A percentile compares a stretch with the other conserved stretches of the same genome.
phyloP scores from a whole-genome alignment of 2,797 vertebrate species.

The Amblyopsis hoosieri region DNA sequence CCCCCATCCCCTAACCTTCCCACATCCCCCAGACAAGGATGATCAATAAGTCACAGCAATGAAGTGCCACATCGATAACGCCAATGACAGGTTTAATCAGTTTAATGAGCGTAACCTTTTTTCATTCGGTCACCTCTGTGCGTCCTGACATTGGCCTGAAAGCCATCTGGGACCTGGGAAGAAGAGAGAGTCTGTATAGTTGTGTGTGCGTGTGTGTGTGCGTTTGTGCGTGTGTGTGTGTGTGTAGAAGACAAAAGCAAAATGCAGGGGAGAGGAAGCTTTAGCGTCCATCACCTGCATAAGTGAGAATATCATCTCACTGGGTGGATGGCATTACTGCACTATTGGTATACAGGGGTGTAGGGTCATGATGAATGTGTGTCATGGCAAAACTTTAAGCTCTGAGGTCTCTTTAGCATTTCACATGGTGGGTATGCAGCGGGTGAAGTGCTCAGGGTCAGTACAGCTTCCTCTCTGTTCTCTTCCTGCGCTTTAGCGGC shows the following conservation, averaged over 20 bases:
- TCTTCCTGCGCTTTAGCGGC: slow-evolving; percentile 7
- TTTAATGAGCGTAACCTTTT: slow-evolving; percentile 82
- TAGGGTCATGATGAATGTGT: slow-evolving; percentile 69
- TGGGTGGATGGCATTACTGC: slow-evolving; percentile 48
- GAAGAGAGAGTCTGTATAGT: neutral
- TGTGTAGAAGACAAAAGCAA: slow-evolving; percentile 18
- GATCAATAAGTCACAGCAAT: slow-evolving; percentile 81
- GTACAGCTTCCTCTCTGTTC: slow-evolving; percentile 49
- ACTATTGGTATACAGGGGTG: slow-evolving; percentile 55
- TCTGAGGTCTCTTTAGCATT: slow-evolving; percentile 66
- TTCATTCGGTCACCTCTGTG: slow-evolving; percentile 65
- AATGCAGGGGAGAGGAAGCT: slow-evolving; percentile 32
- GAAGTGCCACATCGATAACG: slow-evolving; percentile 81
- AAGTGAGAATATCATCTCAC: slow-evolving; percentile 44
- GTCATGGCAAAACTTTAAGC: slow-evolving; percentile 60
- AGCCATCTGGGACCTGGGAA: slow-evolving; percentile 37
- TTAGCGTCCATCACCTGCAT: slow-evolving; percentile 50
- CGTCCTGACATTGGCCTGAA: slow-evolving; percentile 46
- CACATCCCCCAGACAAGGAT: slow-evolving; percentile 48
- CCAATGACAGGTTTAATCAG: slow-evolving; percentile 81
- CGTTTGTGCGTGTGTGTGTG: neutral
- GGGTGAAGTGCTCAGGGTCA: neutral
- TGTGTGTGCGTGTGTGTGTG: slow-evolving; percentile 5
- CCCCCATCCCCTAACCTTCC: too few relatives aligned
- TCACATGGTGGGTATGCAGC: slow-evolving; percentile 22